Percentiles rank a stretch among this genome's conserved stretches.
These are phyloP conservation scores for Hoplodrina blanda DNA, from an alignment of 2,888 invertebrate genomes.

Conservation along the genomic window DNA sequence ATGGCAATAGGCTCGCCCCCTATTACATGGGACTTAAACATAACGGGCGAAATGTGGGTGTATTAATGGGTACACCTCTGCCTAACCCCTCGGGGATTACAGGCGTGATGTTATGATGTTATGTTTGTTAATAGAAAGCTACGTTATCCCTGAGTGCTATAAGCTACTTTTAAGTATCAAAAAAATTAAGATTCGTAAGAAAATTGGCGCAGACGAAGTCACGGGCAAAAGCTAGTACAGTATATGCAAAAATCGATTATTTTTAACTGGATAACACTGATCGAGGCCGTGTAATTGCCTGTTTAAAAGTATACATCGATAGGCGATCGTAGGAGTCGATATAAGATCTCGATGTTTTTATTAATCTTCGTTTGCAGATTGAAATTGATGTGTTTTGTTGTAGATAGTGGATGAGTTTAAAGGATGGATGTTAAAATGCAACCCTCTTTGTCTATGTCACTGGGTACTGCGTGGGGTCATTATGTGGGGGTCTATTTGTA, in stretches of 20 bases:
- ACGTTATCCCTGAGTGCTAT: no score
- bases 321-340: constrained; percentile 47
- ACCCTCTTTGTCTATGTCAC: constrained; percentile 22
- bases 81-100: no score
- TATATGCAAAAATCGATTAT: constrained; percentile 50
- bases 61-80: no score
- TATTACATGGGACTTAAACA: no score
- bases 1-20: no score
- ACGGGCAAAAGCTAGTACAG: not conserved
- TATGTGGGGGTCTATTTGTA: not conserved
- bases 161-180: no score
- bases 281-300: constrained; percentile 32
- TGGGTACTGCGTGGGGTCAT: constrained; percentile 29
- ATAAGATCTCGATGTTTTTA: constrained; percentile 38
- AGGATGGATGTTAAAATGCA: not conserved
- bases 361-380: constrained; percentile 30
- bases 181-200: no score
- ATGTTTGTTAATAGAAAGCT: no score
- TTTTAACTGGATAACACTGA: constrained; percentile 28
- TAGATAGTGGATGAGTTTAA: constrained; percentile 6
- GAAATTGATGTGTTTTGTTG: constrained; percentile 32
- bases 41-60: no score
- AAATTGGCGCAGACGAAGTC: no score
- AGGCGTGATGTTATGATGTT: no score
- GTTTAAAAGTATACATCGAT: constrained; percentile 46